These are phyloP conservation scores for Pterois miles DNA, from an alignment of 2,797 vertebrate genomes.

Conservation along the genomic window DNA sequence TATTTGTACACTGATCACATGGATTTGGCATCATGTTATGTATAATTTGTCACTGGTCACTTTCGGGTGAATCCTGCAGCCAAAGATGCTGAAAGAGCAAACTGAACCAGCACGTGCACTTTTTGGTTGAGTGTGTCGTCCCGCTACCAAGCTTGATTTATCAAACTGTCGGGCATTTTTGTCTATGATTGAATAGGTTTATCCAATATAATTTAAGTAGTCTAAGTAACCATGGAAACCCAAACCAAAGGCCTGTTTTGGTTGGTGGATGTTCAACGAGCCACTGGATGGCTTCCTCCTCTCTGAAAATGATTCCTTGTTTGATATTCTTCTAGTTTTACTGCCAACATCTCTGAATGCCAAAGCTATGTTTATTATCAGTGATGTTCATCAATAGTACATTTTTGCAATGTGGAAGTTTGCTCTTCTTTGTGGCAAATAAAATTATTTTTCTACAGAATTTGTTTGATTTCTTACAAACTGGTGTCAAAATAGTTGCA, in stretches of 20 bases:
- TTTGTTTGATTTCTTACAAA: neutral
- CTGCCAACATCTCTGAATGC: neutral
- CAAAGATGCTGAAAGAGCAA: constrained; percentile 6
- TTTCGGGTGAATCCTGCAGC: neutral
- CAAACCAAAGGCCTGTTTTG: neutral
- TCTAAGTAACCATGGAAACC: neutral
- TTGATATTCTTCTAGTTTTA: neutral
- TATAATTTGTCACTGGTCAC: neutral
- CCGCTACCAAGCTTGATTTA: no score
- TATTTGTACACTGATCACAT: neutral
- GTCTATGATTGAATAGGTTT: neutral
- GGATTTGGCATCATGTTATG: neutral
- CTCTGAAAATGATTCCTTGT: no score
- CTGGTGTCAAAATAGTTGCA: neutral
- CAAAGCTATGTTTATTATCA: constrained; percentile 13
- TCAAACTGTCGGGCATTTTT: neutral
- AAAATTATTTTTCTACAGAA: constrained; percentile 34
- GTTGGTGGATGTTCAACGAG: neutral
- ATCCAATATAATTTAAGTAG: neutral
- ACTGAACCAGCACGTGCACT: constrained; percentile 19
- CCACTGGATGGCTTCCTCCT: neutral
- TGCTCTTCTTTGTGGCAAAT: constrained; percentile 17
- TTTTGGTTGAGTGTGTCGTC: neutral
- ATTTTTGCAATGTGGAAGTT: neutral
- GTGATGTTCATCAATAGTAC: neutral